A percentile compares a stretch with the other conserved stretches of the same genome.
Conservation (phyloP, 2,797 vertebrate species). For the Tiaroga cobitis region DNA sequence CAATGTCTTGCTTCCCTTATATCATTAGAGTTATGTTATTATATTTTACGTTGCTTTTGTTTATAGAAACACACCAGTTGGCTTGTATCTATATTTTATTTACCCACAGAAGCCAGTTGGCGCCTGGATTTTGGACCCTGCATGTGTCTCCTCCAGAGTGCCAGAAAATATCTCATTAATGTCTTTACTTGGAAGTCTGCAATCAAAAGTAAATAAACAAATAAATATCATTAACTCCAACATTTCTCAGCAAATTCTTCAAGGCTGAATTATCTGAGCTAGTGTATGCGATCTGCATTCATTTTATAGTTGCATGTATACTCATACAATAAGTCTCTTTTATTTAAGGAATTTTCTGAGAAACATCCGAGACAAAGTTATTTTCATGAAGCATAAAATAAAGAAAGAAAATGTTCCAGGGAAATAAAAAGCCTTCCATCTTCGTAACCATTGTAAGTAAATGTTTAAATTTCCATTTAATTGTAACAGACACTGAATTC, state of each 20-base stretch:
- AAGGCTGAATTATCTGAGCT: not conserved
- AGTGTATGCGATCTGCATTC: not conserved
- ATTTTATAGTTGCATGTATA: not conserved
- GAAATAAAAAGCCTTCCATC: not conserved
- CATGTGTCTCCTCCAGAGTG: not conserved
- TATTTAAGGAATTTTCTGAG: not conserved
- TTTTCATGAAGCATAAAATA: not conserved
- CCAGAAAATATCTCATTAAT: not conserved
- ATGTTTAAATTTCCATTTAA: not conserved
- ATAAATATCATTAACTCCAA: not conserved
- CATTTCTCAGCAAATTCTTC: not conserved
- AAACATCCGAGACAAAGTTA: not conserved
- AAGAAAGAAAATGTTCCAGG: not conserved
- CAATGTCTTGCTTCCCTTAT: not conserved
- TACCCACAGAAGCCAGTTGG: not conserved
- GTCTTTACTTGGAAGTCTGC: not conserved
- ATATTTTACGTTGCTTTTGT: not conserved
- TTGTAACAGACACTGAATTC: not conserved
- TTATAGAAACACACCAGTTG: not conserved
- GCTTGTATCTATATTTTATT: constrained; percentile 7
- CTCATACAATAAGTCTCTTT: not conserved
- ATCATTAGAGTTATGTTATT: not conserved
- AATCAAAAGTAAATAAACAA: not conserved
- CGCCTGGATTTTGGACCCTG: not conserved
- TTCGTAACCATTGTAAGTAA: not conserved